Base-by-base conservation (phyloP, 2,113 vertebrate genomes). In the Apodemus sylvaticus region DNA sequence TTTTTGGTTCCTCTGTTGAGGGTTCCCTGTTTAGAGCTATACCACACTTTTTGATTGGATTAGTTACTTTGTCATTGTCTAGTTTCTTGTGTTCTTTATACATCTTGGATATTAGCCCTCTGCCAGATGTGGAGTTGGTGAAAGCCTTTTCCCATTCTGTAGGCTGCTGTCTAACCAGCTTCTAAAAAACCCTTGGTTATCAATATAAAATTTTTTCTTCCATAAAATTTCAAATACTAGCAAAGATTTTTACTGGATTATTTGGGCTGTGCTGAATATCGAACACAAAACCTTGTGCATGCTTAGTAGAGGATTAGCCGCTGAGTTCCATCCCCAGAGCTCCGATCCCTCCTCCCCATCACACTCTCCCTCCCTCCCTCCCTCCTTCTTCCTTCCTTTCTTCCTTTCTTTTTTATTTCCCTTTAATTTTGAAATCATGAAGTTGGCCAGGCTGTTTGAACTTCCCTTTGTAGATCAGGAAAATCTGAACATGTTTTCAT, bases 141-240 rank as follows among this genome's bases (percentile, higher is more conserved):
- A 17, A 70, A 34, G 17, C 14, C 34, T 70, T 70, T 70, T 70
- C 68, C 68, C 14, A 70, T 70, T 31, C 34, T 70, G 5, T 70
- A 70, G 34, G 68, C 14, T 70, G 68, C 34, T 70, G 9, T 70
- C 31, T 36, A 36, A 70, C 16, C 68, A 36, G 36, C 31, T 26
- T 66, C 29, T 60, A 66, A 31, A 85, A 83, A 62, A 1, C 26
- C 45, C 26, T 42, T 45, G 29, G 58, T 62, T 85, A 64, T 45
- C 31, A 29, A 4, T 31, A 39, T 82, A 60, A 71, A 58, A 36
- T 22, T 76, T 94, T 87, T 81, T 70, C 42, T 42, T 77, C n/a
- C 60, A 85, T 13, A 76, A 36, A 92, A 55, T n/a, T 89, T 96
- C 45, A 90, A 64, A 74, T 74, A 83, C 22, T 71, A 90, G 66